phyloP scores from a whole-genome alignment of 53 echinoderm and acorn worm genomes.

The Henricia sp. region DNA sequence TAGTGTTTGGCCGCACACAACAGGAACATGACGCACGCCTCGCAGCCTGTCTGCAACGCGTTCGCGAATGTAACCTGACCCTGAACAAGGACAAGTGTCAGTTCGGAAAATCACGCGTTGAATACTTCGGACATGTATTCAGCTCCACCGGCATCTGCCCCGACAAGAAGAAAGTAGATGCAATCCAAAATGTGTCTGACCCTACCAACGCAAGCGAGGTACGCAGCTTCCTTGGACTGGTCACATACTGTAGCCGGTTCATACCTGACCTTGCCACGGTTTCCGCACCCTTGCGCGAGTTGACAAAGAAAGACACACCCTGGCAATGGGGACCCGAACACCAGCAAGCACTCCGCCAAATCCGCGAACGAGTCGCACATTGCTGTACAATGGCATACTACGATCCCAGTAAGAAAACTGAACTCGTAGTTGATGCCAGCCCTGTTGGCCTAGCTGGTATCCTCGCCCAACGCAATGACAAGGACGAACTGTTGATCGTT shows the following conservation, averaged over 20 bases:
- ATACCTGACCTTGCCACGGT: slow-evolving; percentile 17
- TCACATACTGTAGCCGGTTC: slow-evolving; percentile 18
- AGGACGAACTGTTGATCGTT: slow-evolving; percentile 8
- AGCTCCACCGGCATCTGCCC: slow-evolving; percentile 14
- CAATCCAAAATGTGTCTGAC: neutral
- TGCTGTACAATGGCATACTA: slow-evolving; percentile 59
- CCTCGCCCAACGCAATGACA: slow-evolving; percentile 49
- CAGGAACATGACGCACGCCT: slow-evolving; percentile 58
- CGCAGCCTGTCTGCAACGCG: slow-evolving; percentile 45
- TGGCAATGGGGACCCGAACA: slow-evolving; percentile 27
- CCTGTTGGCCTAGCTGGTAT: slow-evolving; percentile 69
- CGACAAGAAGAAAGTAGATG: slow-evolving; percentile 18
- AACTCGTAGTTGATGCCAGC: slow-evolving; percentile 65
- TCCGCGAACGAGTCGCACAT: slow-evolving; percentile 15
- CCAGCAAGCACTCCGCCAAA: slow-evolving; percentile 23
- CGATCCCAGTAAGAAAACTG: slow-evolving; percentile 55
- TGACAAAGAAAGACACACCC: slow-evolving; percentile 2
- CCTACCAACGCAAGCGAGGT: slow-evolving; percentile 24
- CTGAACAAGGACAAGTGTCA: slow-evolving; percentile 64
- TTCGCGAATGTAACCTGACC: slow-evolving; percentile 64
- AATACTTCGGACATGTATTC: slow-evolving; percentile 1
- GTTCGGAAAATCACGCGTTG: slow-evolving; percentile 11
- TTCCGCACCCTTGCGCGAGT: neutral
- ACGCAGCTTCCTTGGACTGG: slow-evolving; percentile 16
- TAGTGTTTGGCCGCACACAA: slow-evolving; percentile 40